These are phyloP conservation scores for Meta bourneti DNA, from an alignment of 2,888 invertebrate genomes.

Conservation along the genomic window DNA sequence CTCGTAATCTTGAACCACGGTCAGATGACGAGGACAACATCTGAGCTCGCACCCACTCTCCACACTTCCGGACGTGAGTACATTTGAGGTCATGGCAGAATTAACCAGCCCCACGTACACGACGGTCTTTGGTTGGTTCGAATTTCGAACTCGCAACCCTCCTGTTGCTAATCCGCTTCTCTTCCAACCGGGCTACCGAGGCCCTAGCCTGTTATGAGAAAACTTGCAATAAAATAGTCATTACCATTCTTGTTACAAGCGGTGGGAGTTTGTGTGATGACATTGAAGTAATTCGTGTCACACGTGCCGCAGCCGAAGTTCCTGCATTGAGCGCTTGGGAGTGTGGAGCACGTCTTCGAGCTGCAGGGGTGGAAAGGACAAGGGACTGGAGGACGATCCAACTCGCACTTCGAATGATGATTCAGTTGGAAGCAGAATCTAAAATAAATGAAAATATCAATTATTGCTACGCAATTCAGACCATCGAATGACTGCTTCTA, in stretches of 20 bases:
- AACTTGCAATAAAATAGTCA: not conserved
- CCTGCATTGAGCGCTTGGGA: constrained; percentile 59
- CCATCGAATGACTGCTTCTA: not conserved
- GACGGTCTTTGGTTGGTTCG: no score
- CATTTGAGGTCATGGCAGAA: no score
- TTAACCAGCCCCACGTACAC: no score
- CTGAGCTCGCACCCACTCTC: no score
- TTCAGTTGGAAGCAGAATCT: constrained; percentile 73
- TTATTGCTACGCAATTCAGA: not conserved
- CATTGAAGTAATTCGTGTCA: constrained; percentile 55
- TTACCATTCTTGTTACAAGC: constrained; percentile 65
- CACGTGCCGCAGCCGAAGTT: constrained; percentile 68
- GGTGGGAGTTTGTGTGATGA: constrained; percentile 20
- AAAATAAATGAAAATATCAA: not conserved
- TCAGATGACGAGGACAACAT: no score
- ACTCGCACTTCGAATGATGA: constrained; percentile 56
- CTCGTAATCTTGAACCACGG: no score
- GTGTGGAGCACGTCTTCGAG: constrained; percentile 17
- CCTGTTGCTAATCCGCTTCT: no score
- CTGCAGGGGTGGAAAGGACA: constrained; percentile 60
- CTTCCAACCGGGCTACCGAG: no score
- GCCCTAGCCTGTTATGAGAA: no score
- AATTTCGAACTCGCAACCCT: no score
- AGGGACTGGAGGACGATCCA: constrained; percentile 50
- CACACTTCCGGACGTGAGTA: no score